A percentile compares a stretch with the other conserved stretches of the same genome.
Evolutionary conservation across 2,797 vertebrate genomes (phyloP).

Genomic region (Paratrypauchen microcephalus): DNA sequence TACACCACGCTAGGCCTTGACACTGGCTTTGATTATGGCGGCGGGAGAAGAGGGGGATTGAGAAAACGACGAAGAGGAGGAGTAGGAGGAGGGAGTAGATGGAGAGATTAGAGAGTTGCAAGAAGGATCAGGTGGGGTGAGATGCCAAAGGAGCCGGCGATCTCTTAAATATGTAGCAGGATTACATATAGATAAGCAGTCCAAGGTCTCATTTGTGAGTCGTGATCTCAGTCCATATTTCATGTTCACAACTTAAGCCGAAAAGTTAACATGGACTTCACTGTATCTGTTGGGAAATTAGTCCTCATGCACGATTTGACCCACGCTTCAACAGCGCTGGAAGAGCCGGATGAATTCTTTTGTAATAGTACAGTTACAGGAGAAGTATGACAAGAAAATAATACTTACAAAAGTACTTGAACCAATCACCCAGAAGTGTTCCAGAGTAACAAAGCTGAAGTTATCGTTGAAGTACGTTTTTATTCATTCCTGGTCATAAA

Average conservation of each 20-base stretch:
- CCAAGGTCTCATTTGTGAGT: background rate
- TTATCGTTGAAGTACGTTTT: no score
- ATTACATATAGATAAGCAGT: no score
- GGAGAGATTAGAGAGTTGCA: background rate
- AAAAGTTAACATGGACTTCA: background rate
- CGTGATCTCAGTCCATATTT: slow-evolving; percentile 2
- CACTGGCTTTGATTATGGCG: slow-evolving; percentile 65
- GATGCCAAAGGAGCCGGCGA: background rate
- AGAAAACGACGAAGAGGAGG: background rate
- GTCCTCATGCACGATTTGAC: background rate
- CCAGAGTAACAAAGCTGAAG: no score
- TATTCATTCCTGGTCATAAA: no score
- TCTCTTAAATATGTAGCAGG: background rate
- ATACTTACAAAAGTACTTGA: background rate
- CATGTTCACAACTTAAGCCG: background rate
- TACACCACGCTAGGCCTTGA: slow-evolving; percentile 46
- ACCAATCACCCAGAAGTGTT: no score
- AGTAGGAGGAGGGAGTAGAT: no score
- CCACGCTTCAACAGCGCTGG: background rate
- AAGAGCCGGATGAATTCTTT: background rate
- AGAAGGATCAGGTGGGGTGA: background rate
- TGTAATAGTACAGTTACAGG: background rate
- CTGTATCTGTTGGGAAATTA: background rate
- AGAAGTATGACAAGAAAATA: background rate
- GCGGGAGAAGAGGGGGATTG: slow-evolving; percentile 13